A percentile compares a stretch with the other conserved stretches of the same genome.
Conservation (phyloP, 2,888 invertebrate genomes). For the Hedya salicella region DNA sequence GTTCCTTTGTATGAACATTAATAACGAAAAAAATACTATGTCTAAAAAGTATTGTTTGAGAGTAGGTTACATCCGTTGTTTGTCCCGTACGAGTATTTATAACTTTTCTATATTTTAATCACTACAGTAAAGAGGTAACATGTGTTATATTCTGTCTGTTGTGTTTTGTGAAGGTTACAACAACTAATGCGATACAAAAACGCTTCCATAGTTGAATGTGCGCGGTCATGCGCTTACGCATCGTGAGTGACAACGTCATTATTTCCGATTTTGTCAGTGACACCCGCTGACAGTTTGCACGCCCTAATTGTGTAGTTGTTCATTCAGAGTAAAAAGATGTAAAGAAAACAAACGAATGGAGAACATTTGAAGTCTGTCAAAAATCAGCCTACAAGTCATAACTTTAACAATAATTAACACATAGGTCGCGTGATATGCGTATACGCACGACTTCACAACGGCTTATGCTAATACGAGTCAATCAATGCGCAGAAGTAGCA, state of each 20-base stretch:
- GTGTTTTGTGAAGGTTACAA: neutral
- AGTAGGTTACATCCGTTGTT: too few relatives aligned
- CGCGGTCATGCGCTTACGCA: slow-evolving; percentile 35
- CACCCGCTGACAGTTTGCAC: slow-evolving; percentile 29
- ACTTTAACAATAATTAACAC: slow-evolving; percentile 12
- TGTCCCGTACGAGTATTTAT: too few relatives aligned
- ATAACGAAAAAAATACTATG: too few relatives aligned
- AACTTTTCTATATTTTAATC: too few relatives aligned
- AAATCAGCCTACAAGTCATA: too few relatives aligned
- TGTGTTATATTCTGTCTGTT: neutral
- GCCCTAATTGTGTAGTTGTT: slow-evolving; percentile 14
- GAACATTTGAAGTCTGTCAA: too few relatives aligned
- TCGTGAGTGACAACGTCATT: slow-evolving; percentile 42
- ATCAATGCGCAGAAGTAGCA: slow-evolving; percentile 20
- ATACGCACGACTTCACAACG: slow-evolving; percentile 21
- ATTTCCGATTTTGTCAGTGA: slow-evolving; percentile 16
- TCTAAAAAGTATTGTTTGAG: too few relatives aligned
- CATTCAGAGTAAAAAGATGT: neutral
- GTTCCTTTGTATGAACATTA: too few relatives aligned
- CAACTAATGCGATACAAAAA: slow-evolving; percentile 14
- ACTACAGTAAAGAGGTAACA: neutral
- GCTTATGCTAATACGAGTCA: slow-evolving; percentile 25
- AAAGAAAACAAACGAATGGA: too few relatives aligned
- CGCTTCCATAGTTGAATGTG: slow-evolving; percentile 14
- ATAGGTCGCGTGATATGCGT: slow-evolving; percentile 22